phyloP scores from a whole-genome alignment of 1,140 invertebrate species.

The Hypothenemus hampei region DNA sequence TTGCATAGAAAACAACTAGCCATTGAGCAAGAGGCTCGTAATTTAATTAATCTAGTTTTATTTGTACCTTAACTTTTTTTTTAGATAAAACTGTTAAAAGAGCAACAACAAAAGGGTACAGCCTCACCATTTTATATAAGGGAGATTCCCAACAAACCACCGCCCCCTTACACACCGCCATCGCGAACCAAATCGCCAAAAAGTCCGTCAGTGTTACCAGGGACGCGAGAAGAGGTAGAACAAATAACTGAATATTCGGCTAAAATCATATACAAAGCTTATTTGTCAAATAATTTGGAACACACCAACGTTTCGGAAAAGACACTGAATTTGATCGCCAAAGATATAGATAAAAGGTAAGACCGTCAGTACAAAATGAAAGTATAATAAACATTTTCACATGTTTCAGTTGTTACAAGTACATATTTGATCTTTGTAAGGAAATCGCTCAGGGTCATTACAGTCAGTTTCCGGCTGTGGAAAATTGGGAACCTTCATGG shows the following conservation, averaged over 20 bases:
- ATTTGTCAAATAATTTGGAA: slow-evolving; percentile 45
- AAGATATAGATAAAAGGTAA: slow-evolving; percentile 43
- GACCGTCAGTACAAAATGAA: neutral
- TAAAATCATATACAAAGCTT: slow-evolving; percentile 46
- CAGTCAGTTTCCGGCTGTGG: slow-evolving; percentile 39
- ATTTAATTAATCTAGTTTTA: too few species aligned
- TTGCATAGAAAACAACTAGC: slow-evolving; percentile 50
- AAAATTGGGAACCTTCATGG: slow-evolving; percentile 53
- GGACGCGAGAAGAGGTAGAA: slow-evolving; percentile 48
- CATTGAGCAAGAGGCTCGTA: slow-evolving; percentile 59
- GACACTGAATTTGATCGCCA: slow-evolving; percentile 32
- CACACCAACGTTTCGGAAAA: slow-evolving; percentile 46
- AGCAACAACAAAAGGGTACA: slow-evolving; percentile 52
- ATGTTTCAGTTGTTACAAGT: slow-evolving; percentile 42
- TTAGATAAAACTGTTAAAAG: slow-evolving; percentile 28
- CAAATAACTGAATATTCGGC: slow-evolving; percentile 48
- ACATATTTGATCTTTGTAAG: slow-evolving; percentile 63
- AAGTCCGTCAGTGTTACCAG: slow-evolving; percentile 45
- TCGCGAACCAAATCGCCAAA: slow-evolving; percentile 37
- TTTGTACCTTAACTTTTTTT: slow-evolving; percentile 23
- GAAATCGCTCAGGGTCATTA: slow-evolving; percentile 56
- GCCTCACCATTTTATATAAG: slow-evolving; percentile 54
- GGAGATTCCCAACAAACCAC: slow-evolving; percentile 68
- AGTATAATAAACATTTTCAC: neutral
- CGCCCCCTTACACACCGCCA: slow-evolving; percentile 64